Evolutionary conservation across 23 tunicate genomes (phyloP).

Genomic region (Trididemnum miniatum): DNA sequence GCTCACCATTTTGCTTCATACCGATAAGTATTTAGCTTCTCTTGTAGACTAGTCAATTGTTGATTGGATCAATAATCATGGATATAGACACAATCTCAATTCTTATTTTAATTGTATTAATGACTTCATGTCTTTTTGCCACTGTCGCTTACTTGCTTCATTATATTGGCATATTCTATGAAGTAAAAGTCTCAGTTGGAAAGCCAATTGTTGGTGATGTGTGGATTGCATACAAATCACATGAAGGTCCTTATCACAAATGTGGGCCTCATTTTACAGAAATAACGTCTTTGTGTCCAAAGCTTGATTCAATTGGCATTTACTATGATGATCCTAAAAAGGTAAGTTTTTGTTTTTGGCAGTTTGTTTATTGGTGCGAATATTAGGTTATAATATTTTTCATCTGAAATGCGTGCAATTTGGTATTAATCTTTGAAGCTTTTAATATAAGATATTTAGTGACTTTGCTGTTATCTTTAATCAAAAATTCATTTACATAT

Average conservation of each 20-base stretch:
- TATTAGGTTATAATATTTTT: too few relatives aligned
- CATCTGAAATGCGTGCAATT: too few relatives aligned
- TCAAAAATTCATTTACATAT: too few relatives aligned
- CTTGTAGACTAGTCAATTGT: too few relatives aligned
- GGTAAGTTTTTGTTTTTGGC: too few relatives aligned
- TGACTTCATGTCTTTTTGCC: slow-evolving; percentile 29
- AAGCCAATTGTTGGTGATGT: slow-evolving; percentile 28
- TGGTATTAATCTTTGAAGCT: too few relatives aligned
- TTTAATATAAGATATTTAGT: too few relatives aligned
- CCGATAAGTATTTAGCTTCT: too few relatives aligned
- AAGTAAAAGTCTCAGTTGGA: slow-evolving; percentile 38
- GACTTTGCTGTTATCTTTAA: too few relatives aligned
- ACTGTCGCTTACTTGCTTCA: slow-evolving; percentile 27
- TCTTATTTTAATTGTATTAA: slow-evolving; percentile 1
- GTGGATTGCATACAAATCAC: slow-evolving; percentile 48
- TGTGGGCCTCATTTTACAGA: slow-evolving; percentile 65
- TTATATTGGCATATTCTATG: slow-evolving; percentile 30
- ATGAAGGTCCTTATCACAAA: slow-evolving; percentile 41
- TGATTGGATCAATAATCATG: not conserved
- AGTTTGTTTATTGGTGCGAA: too few relatives aligned
- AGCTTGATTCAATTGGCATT: slow-evolving; percentile 31
- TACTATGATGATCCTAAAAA: slow-evolving; percentile 44
- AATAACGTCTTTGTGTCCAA: slow-evolving; percentile 32
- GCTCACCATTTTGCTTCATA: too few relatives aligned
- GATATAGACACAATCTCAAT: not conserved